These are phyloP conservation scores for Malurus leucopterus DNA, from an alignment of 2,797 vertebrate species.

Conservation along the genomic window DNA sequence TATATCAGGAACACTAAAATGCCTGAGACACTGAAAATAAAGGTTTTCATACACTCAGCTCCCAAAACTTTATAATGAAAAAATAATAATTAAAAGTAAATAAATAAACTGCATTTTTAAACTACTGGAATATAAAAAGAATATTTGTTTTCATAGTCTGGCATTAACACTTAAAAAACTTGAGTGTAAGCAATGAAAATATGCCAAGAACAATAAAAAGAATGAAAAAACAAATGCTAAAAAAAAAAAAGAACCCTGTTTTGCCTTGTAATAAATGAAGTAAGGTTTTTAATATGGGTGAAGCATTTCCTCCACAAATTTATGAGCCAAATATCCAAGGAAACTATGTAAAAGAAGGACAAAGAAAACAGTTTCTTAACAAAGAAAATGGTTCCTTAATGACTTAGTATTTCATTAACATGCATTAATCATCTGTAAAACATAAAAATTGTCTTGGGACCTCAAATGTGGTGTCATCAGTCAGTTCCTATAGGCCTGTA, in stretches of 20 bases:
- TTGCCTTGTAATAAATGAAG: neutral
- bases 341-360: neutral
- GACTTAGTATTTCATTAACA: neutral
- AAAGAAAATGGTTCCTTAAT: neutral
- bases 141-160: neutral
- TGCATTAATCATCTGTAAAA: neutral
- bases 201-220: neutral
- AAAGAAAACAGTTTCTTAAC: neutral
- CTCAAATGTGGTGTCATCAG: neutral
- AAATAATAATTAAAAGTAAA: neutral
- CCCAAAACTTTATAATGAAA: neutral
- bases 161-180: neutral
- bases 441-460: neutral
- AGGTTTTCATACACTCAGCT: neutral
- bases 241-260: neutral
- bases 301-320: neutral
- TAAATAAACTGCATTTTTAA: neutral
- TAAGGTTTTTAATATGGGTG: neutral
- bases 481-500: neutral
- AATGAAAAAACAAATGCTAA: neutral
- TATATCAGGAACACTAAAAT: neutral
- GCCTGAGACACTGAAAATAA: neutral
- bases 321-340: neutral
- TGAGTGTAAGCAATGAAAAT: neutral
- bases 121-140: neutral